Evolutionary conservation across 2,888 invertebrate species (phyloP).

Genomic region (Watsonalla binaria): DNA sequence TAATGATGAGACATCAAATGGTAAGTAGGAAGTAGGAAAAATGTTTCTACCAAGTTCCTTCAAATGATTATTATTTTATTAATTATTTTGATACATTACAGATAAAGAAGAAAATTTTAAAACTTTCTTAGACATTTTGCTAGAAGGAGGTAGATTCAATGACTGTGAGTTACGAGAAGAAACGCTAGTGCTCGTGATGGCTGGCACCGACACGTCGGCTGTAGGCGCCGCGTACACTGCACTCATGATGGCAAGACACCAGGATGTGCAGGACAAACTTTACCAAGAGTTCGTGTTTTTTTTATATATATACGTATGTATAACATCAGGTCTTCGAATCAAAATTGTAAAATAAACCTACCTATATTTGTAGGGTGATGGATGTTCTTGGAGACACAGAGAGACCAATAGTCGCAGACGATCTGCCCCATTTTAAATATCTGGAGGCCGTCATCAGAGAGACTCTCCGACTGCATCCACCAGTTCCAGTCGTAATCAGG

Average conservation of each 20-base stretch:
- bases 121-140: constrained; percentile 13
- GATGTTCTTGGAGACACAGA: constrained; percentile 22
- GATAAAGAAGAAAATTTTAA: not conserved
- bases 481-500: constrained; percentile 27
- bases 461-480: constrained; percentile 29
- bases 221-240: constrained; percentile 26
- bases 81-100: not conserved
- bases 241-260: constrained; percentile 29
- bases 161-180: constrained; percentile 32
- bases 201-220: constrained; percentile 34
- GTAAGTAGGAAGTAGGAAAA: too few species aligned
- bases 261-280: constrained; percentile 36
- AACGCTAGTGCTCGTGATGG: constrained; percentile 20
- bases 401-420: constrained; percentile 17
- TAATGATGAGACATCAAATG: constrained; percentile 4
- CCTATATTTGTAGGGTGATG: constrained; percentile 11
- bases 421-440: constrained; percentile 25
- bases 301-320: too few species aligned
- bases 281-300: constrained; percentile 33
- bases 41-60: too few species aligned
- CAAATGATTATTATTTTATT: constrained; percentile 1
- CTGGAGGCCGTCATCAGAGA: constrained; percentile 34
- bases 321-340: too few species aligned
- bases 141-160: constrained; percentile 16
- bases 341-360: too few species aligned